A percentile compares a stretch with the other conserved stretches of the same genome.
These are phyloP conservation scores for Pseudococcus viburni DNA, from an alignment of 2,888 invertebrate genomes.

Conservation along the genomic window DNA sequence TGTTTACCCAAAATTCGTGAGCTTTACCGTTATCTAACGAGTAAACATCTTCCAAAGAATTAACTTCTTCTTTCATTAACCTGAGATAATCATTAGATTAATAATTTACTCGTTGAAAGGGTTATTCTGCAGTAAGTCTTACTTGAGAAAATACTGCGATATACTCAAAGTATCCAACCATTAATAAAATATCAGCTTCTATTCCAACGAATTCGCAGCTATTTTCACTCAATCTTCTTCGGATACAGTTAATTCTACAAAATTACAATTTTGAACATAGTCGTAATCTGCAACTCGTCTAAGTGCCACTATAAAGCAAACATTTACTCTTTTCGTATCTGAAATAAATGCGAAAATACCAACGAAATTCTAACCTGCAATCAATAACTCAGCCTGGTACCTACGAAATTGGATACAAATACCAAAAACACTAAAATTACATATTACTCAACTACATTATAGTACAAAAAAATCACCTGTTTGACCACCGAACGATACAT, in stretches of 20 bases:
- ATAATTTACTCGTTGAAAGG: neutral
- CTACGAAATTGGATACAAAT: neutral
- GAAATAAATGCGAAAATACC: conserved; percentile 38
- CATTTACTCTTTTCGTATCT: conserved; percentile 45
- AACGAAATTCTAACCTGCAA: conserved; percentile 9
- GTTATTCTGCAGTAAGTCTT: neutral
- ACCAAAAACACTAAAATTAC: neutral
- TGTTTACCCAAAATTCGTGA: conserved; percentile 85
- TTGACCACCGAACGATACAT: conserved; percentile 60
- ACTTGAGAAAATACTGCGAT: conserved; percentile 70
- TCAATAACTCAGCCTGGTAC: neutral
- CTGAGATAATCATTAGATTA: conserved; percentile 71
- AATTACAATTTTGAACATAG: too few species aligned
- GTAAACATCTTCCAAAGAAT: conserved; percentile 90
- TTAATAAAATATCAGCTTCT: conserved; percentile 86
- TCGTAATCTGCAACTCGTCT: conserved; percentile 13
- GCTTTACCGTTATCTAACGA: conserved; percentile 89
- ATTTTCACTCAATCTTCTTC: conserved; percentile 88
- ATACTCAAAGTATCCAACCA: conserved; percentile 77
- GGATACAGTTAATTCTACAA: conserved; percentile 84
- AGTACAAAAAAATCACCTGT: conserved; percentile 42
- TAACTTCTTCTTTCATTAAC: conserved; percentile 84
- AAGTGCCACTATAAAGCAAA: conserved; percentile 63
- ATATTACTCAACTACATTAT: neutral
- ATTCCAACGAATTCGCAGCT: conserved; percentile 85